Percentiles rank a stretch among this genome's conserved stretches.
phyloP scores from a whole-genome alignment of 2,888 invertebrate genomes.

The Odontocolon sp. region DNA sequence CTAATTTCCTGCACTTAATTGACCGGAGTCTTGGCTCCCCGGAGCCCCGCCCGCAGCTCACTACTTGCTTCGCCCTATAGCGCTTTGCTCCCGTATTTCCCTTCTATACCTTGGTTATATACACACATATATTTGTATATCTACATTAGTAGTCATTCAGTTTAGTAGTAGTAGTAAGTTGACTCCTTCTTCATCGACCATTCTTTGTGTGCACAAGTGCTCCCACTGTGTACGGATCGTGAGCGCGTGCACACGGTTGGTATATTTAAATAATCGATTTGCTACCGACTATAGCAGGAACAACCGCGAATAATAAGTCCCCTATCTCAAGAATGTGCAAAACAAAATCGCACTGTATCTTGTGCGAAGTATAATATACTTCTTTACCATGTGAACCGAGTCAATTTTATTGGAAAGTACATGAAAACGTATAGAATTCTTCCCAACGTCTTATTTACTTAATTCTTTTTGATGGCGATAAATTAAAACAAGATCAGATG shows the following conservation, averaged over 20 bases:
- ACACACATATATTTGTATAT: neutral
- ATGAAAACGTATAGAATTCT: no score
- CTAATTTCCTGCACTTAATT: constrained; percentile 81
- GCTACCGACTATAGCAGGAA: constrained; percentile 43
- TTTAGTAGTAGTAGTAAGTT: constrained; percentile 4
- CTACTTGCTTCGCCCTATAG: constrained; percentile 52
- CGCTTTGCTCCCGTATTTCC: constrained; percentile 55
- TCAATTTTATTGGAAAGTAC: no score
- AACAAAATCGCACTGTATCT: constrained; percentile 29
- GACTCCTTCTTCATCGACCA: constrained; percentile 21
- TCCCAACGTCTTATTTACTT: no score
- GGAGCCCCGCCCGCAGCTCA: constrained; percentile 56
- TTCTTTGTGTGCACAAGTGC: constrained; percentile 64
- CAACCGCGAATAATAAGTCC: constrained; percentile 2
- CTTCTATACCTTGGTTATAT: constrained; percentile 56
- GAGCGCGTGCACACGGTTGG: constrained; percentile 36
- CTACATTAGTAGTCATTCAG: no score
- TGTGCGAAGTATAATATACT: no score
- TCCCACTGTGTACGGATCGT: neutral
- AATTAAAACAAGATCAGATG: no score
- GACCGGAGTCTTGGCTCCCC: constrained; percentile 79
- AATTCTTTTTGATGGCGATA: no score
- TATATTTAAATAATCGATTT: constrained; percentile 70
- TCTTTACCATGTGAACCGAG: no score
- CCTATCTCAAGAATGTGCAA: neutral